These are phyloP conservation scores for Parus major DNA, from an alignment of 2,113 vertebrate species.

Conservation along the genomic window DNA sequence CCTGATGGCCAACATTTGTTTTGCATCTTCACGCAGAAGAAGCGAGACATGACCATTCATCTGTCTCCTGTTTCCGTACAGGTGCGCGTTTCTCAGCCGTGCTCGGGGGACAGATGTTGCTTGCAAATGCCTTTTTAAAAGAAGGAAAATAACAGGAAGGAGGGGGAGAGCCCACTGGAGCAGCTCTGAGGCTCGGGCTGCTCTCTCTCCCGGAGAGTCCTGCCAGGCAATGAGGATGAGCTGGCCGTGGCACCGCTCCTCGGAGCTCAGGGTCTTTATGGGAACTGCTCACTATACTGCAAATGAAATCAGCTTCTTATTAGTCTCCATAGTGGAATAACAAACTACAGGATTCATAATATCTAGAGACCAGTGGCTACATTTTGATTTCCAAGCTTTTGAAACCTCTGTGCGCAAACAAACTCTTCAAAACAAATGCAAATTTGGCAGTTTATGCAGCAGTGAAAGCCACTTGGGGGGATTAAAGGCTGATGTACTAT, in stretches of 20 bases:
- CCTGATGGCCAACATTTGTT: conserved; percentile 22
- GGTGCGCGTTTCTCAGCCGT: not conserved
- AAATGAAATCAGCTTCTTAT: conserved; percentile 5
- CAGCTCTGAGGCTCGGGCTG: not conserved
- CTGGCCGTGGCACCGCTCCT: not conserved
- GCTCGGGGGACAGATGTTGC: not conserved
- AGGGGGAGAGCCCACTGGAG: not conserved
- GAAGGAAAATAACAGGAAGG: not conserved
- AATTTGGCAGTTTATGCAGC: conserved; percentile 55
- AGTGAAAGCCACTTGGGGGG: conserved; percentile 46
- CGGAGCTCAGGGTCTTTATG: not conserved
- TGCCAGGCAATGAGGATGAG: not conserved
- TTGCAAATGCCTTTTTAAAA: not conserved
- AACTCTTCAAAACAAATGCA: conserved; percentile 64
- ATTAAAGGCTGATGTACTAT: conserved; percentile 62
- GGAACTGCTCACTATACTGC: not conserved
- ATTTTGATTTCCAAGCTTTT: conserved; percentile 30
- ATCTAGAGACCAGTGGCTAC: conserved; percentile 31
- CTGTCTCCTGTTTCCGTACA: not conserved
- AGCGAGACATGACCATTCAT: not conserved
- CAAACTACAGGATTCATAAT: not conserved
- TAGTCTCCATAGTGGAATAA: conserved; percentile 17
- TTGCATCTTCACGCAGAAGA: not conserved
- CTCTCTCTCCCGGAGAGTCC: not conserved
- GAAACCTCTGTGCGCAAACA: conserved; percentile 19